Base-by-base conservation (phyloP, 2,797 vertebrate species). In the Hydrophis major region DNA sequence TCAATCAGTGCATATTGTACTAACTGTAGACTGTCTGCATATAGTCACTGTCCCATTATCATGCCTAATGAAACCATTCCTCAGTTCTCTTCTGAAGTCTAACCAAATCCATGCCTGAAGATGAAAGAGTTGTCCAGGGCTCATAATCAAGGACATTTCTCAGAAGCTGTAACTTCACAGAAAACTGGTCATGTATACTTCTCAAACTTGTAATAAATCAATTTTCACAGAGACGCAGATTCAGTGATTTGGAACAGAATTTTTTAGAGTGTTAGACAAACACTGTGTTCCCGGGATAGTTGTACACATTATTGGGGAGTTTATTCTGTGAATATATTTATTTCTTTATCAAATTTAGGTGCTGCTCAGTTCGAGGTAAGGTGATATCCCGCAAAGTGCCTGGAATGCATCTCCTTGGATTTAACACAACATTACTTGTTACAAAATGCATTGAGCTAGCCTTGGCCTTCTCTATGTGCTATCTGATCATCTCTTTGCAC, bases 331-430 rank as follows among this genome's bases (percentile, higher is more conserved):
- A 74, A 37, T 32, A 69, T n/a, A 66, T 66, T 66, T 66, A n/a
- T 66, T 66, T 69, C 16, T n/a, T 66, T 74, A 74, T 74, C 69
- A 37, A 74, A 74, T 37, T 18, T 37, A 74, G 16, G 16, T 37
- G 32, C 16, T 2, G 2, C 16, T 74, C 32, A 28, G 2, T 20
- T 37, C 0, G 32, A 74, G 66, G 14, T 1, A 0, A 74, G 13
- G 27, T 22, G 6, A 63, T 50, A 32, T 42, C 27, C 59, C 13
- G 32, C 27, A 78, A 28, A 89, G 32, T 86, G 16, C 2, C 25
- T 57, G 32, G 13, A 61, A 25, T 25, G 12, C 37, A 90, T 32
- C 47, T 53, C 57, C 5, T 61, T 89, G 28, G 74, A 56, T 27
- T 37, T 14, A 25, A 25, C 4, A 22, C 47, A 37, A 28, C 59